phyloP scores from a whole-genome alignment of 2,797 vertebrate genomes.

The Acanthiza pusilla region DNA sequence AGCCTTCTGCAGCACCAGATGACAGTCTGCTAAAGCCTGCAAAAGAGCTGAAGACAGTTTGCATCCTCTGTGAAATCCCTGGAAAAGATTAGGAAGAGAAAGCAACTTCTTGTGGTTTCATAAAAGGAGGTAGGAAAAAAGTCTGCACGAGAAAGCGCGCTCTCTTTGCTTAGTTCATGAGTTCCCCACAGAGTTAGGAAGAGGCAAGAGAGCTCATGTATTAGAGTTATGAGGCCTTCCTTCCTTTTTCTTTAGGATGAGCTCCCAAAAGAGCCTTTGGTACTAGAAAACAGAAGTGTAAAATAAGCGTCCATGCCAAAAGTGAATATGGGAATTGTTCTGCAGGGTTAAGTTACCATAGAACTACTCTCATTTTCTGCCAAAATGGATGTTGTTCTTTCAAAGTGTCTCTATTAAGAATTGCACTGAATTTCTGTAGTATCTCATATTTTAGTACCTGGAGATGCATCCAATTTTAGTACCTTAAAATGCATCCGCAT shows the following conservation, averaged over 20 bases:
- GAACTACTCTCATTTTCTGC: neutral
- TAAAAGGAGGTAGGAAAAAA: neutral
- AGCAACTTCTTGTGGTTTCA: neutral
- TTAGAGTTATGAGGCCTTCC: neutral
- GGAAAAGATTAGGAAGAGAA: neutral
- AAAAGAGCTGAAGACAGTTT: neutral
- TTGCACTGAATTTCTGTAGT: neutral
- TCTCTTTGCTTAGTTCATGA: neutral
- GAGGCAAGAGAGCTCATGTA: neutral
- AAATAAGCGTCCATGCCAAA: neutral
- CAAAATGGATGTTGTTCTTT: rapidly evolving
- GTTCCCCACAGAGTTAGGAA: neutral
- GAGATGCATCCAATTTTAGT: neutral
- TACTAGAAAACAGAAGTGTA: neutral
- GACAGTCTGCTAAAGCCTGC: conserved; percentile 1
- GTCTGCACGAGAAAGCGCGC: neutral
- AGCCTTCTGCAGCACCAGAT: neutral
- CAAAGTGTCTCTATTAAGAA: neutral
- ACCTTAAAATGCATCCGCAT: neutral
- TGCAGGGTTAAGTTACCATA: neutral
- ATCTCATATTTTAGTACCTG: neutral
- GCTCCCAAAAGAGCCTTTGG: neutral
- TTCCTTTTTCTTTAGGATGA: neutral
- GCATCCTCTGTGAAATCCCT: neutral
- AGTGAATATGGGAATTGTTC: neutral